Evolutionary conservation across 2,888 invertebrate species (phyloP).

Genomic region (Stomorhina lunata): DNA sequence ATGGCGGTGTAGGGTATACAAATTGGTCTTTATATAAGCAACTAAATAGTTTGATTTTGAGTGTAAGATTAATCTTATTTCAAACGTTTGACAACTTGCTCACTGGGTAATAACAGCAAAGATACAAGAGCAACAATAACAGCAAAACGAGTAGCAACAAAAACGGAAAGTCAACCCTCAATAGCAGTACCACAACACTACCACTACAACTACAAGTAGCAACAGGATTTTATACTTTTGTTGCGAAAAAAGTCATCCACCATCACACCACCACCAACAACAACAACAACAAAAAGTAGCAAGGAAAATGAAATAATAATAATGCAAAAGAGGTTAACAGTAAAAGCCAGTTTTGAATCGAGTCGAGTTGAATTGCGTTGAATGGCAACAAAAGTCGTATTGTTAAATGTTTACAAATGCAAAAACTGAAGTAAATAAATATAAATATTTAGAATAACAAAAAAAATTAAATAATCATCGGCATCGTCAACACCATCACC

Average conservation of each 20-base stretch:
- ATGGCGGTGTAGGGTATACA: too few relatives aligned
- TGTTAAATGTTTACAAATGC: conserved; percentile 48
- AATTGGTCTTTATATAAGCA: too few relatives aligned
- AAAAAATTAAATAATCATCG: conserved; percentile 47
- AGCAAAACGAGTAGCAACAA: conserved; percentile 11
- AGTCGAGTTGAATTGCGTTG: conserved; percentile 12
- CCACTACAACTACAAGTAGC: conserved; percentile 24
- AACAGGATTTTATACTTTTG: conserved; percentile 52
- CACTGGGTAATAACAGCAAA: conserved; percentile 43
- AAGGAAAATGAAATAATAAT: conserved; percentile 30
- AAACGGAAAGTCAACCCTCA: conserved; percentile 28
- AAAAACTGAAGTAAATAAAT: conserved; percentile 23
- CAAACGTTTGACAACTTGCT: too few relatives aligned
- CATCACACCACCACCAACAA: not conserved
- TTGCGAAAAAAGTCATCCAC: not conserved
- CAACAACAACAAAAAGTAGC: not conserved
- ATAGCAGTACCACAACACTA: conserved; percentile 7
- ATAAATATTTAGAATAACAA: conserved; percentile 2
- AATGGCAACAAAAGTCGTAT: conserved; percentile 49
- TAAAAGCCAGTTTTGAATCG: conserved; percentile 46
- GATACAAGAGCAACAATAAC: conserved; percentile 25
- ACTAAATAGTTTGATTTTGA: too few relatives aligned
- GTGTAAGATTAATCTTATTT: too few relatives aligned
- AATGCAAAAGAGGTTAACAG: conserved; percentile 55
- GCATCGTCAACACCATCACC: conserved; percentile 1